These are phyloP conservation scores for Struthio camelus DNA, from an alignment of 2,113 vertebrate species.

Conservation along the genomic window DNA sequence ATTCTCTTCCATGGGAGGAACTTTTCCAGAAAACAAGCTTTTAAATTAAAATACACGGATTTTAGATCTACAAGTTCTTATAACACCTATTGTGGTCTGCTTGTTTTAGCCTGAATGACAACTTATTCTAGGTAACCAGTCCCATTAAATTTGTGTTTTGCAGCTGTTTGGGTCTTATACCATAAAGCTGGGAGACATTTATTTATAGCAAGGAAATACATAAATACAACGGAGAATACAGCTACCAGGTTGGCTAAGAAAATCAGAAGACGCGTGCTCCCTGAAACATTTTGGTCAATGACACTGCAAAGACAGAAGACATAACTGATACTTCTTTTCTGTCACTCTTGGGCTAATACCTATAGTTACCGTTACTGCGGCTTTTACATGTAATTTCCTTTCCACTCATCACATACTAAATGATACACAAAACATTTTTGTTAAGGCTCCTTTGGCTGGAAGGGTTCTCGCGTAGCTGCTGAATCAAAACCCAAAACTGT, in stretches of 20 bases:
- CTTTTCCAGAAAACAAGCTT: not conserved
- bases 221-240: not conserved
- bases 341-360: not conserved
- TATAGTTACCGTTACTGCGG: not conserved
- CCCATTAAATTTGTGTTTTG: not conserved
- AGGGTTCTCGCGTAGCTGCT: not conserved
- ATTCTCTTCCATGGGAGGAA: not conserved
- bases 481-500: not conserved
- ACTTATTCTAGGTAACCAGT: not conserved
- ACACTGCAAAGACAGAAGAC: not conserved
- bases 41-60: not conserved
- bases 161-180: not conserved
- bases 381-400: not conserved
- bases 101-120: not conserved
- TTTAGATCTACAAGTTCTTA: not conserved
- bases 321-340: not conserved
- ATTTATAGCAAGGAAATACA: not conserved
- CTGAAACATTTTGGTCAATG: not conserved
- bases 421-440: not conserved
- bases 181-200: not conserved
- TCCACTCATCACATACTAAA: not conserved
- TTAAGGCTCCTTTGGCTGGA: not conserved
- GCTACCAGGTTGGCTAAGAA: not conserved
- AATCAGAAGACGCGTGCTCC: not conserved
- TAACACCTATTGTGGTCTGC: not conserved